Evolutionary conservation across 2,797 vertebrate species (phyloP).

Genomic region (Danionella dracula): DNA sequence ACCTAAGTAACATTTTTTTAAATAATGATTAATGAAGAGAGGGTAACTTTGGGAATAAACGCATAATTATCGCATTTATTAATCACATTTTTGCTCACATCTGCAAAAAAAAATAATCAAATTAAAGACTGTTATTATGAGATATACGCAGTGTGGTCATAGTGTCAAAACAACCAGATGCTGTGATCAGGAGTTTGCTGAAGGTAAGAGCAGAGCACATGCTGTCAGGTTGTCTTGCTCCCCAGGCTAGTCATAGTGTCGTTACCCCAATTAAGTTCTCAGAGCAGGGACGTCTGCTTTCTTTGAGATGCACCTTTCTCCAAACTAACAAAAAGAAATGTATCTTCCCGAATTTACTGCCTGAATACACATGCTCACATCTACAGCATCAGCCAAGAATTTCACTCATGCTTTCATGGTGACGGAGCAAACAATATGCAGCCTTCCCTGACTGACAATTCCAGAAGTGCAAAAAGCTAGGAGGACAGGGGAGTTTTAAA

Average conservation of each 20-base stretch:
- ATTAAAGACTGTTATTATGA: too few relatives aligned
- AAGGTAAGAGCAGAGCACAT: constrained; percentile 17
- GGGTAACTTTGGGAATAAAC: too few relatives aligned
- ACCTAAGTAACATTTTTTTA: too few relatives aligned
- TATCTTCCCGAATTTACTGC: constrained; percentile 29
- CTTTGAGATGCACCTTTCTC: neutral
- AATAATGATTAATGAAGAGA: too few relatives aligned
- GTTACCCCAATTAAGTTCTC: constrained; percentile 31
- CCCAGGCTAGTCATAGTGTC: constrained; percentile 15
- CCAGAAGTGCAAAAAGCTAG: neutral
- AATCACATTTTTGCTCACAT: too few relatives aligned
- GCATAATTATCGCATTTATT: too few relatives aligned
- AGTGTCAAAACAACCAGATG: neutral
- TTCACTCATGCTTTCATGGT: constrained; percentile 48
- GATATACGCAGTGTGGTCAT: too few relatives aligned
- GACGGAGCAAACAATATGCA: too few relatives aligned
- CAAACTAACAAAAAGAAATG: too few relatives aligned
- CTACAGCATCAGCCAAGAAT: neutral
- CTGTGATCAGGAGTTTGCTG: constrained; percentile 16
- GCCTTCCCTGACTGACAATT: too few relatives aligned
- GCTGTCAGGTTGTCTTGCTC: neutral
- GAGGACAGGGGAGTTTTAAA: too few relatives aligned
- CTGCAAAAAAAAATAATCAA: too few relatives aligned
- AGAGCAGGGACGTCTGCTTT: constrained; percentile 29
- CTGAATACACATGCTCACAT: constrained; percentile 20